phyloP scores from a whole-genome alignment of 2,888 invertebrate species.

The Xiphydria camelus region DNA sequence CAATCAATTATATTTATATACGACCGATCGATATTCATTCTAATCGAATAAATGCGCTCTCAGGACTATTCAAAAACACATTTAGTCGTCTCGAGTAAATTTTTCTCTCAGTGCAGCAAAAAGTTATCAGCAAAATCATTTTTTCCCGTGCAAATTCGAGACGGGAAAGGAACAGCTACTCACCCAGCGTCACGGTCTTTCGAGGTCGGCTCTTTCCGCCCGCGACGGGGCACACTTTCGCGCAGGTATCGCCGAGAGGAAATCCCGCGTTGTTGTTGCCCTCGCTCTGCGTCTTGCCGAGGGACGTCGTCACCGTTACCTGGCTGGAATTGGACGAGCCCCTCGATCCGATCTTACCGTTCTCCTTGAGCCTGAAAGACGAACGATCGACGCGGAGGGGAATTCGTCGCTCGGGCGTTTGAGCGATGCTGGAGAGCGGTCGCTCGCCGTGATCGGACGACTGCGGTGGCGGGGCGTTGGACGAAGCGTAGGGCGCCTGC shows the following conservation, averaged over 20 bases:
- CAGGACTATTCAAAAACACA: too few relatives aligned
- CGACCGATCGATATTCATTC: too few relatives aligned
- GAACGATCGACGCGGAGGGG: too few relatives aligned
- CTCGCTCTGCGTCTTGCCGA: slow-evolving; percentile 38
- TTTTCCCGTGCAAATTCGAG: too few relatives aligned
- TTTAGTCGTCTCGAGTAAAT: too few relatives aligned
- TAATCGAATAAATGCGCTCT: too few relatives aligned
- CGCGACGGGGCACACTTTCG: slow-evolving; percentile 47
- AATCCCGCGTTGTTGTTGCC: slow-evolving; percentile 32
- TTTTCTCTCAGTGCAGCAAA: too few relatives aligned
- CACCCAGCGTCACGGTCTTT: slow-evolving; percentile 39
- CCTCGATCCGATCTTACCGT: slow-evolving; percentile 31
- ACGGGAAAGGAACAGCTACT: too few relatives aligned
- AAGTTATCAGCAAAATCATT: too few relatives aligned
- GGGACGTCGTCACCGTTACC: slow-evolving; percentile 43
- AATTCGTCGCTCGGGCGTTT: too few relatives aligned
- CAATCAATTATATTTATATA: too few relatives aligned
- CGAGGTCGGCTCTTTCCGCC: too few relatives aligned
- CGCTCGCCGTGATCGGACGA: background rate
- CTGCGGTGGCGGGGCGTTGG: background rate
- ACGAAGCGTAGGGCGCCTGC: slow-evolving; percentile 2
- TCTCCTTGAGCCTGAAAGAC: slow-evolving; percentile 5
- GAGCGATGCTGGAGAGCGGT: background rate
- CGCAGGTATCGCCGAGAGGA: slow-evolving; percentile 15
- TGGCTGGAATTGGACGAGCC: slow-evolving; percentile 48